phyloP scores from a whole-genome alignment of 2,113 vertebrate genomes.

The Malurus alboscapulatus region DNA sequence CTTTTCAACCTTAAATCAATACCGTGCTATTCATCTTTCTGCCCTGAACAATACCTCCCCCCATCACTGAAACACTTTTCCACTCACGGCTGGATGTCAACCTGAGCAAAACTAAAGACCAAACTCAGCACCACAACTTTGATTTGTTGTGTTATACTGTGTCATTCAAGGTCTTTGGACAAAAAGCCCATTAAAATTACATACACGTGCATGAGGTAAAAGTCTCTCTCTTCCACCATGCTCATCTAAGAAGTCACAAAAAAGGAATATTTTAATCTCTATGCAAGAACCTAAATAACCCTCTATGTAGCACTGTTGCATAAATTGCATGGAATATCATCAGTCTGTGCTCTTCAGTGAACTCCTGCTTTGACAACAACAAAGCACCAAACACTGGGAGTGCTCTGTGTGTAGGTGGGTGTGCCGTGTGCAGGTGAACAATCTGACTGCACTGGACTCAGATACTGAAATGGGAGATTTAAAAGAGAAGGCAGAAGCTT shows the following conservation, averaged over 20 bases:
- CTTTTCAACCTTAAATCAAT: neutral
- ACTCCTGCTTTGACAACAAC: neutral
- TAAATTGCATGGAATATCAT: neutral
- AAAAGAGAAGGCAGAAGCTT: neutral
- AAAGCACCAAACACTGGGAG: neutral
- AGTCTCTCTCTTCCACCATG: accelerated
- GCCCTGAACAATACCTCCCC: neutral
- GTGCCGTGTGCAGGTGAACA: neutral
- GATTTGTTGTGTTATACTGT: neutral
- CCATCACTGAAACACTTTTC: neutral
- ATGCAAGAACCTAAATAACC: neutral
- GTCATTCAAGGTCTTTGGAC: neutral
- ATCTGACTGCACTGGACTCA: neutral
- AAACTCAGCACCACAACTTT: neutral
- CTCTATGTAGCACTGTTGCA: neutral
- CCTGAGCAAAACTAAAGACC: neutral
- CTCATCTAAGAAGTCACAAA: neutral
- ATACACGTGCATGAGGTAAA: neutral
- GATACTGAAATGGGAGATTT: neutral
- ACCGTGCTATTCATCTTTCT: neutral
- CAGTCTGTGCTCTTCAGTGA: neutral
- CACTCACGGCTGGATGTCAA: neutral
- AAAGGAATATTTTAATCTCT: neutral
- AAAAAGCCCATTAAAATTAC: neutral
- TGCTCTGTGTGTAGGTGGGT: neutral